Evolutionary conservation across 2,113 vertebrate species (phyloP), one percentile per base, ranked within the genome.

Genomic region (Peucedramus taeniatus): DNA sequence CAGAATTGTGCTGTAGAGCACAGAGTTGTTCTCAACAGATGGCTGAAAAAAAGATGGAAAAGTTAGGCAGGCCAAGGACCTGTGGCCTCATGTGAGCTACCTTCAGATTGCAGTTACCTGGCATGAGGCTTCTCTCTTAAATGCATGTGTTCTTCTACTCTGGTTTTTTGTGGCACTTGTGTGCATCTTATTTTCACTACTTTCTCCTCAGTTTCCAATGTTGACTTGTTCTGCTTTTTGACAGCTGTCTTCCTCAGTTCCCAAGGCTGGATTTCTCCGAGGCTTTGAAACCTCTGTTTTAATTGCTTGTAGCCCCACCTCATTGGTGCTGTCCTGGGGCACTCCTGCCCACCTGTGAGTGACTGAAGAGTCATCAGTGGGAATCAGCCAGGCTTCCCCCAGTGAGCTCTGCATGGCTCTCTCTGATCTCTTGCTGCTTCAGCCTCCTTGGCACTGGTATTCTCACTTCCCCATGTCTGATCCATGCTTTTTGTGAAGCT

Each of bases 391-490:
- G n/a, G n/a, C 50, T 64, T 56, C 75, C 63, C 61, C 60, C 72
- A 22, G 40, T 6, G 53, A 31, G 40, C 86, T 90, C 86, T 75
- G 39, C 19, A 1, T 49, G 59, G 37, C 13, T 10, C 30, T 68
- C 51, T 82, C 42, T 74, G n/a, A 31, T 54, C 75, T 65, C 53
- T 35, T 20, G 42, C 80, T 89, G 80, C 74, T 85, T 45, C 79
- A 72, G 71, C 66, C 79, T 90, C 66, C 84, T 51, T 74, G 75
- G 37, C 61, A 19, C 10, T 66, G 66, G 7, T 37, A 12, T 91
- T 92, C 72, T 90, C 82, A 23, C 71, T 88, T 87, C 63, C 35
- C 39, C 44, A 31, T 57, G 47, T 87, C 94, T 91, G 80, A 76
- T 76, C 65, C 8, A 7, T 54, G 59, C 66, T 91, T 90, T 86